Evolutionary conservation across 2,797 vertebrate genomes (phyloP).

Genomic region (Pseudotriccus pelzelni): DNA sequence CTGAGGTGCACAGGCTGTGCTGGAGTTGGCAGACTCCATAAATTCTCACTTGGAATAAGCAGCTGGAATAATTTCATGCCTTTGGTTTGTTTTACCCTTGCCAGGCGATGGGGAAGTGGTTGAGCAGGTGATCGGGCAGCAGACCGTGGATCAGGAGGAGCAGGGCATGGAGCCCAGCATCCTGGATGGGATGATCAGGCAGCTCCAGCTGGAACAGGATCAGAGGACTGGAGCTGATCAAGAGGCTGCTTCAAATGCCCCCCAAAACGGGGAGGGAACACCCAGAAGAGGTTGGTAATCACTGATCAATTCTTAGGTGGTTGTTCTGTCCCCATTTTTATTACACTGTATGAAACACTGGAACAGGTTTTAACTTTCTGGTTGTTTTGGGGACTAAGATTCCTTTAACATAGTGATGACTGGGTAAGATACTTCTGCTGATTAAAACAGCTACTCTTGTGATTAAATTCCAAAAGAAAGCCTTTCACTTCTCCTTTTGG

Average conservation of each 20-base stretch:
- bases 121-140: conserved; percentile 97
- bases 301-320: neutral
- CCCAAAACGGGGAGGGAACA: conserved; percentile 74
- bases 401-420: neutral
- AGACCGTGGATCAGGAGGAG: conserved; percentile 86
- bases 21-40: neutral
- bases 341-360: neutral
- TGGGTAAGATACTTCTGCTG: neutral
- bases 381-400: neutral
- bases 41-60: neutral
- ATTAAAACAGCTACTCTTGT: neutral
- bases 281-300: conserved; percentile 87
- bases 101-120: conserved; percentile 96
- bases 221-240: conserved; percentile 69
- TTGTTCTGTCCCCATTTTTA: neutral
- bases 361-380: neutral
- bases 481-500: neutral
- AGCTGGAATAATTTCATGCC: neutral
- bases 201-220: conserved; percentile 87
- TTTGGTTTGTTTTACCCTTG: neutral
- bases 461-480: neutral
- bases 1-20: neutral
- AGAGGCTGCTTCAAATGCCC: conserved; percentile 13
- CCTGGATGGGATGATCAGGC: conserved; percentile 89
- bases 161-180: conserved; percentile 78